Evolutionary conservation across 2,888 invertebrate species (phyloP), one percentile per base, ranked within the genome.

Genomic region (Thymelicus acteon): DNA sequence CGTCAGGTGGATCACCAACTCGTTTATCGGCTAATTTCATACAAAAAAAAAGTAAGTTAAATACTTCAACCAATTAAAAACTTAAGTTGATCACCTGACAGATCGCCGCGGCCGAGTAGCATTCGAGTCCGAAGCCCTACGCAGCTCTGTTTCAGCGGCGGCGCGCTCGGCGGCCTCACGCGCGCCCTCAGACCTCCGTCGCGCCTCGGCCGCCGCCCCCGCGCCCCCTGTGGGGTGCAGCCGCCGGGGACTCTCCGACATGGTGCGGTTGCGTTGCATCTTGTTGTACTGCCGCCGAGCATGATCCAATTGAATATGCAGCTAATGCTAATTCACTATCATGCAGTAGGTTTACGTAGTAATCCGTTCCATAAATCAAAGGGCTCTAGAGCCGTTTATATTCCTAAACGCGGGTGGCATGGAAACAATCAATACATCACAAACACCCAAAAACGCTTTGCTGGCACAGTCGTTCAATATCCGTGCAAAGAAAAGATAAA

Each of bases 171-270:
- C 72, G 3, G 75, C 73, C 40, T 85, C 89, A 0, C 85, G 80
- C 0, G 89, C 86, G 47, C 87, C 89, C 72, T 92, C 91, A 0
- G 91, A 91, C 1, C 90, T 80, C 0, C 92, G 84, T 0, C 92
- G 82, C 2, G 90, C 88, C 66, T 91, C 91, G 0, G 81, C 80
- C 44, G 84, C 78, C 4, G 81, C 77, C 12, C 75, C 76, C 6
- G 75, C 74, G 10, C 75, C 76, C 4, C 74, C 74, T 0, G 85
- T 79, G 0, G 90, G 88, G 66, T 85, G 87, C 70, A 91, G 82
- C 5, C 92, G 90, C 0, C 92, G 89, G 0, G 92, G 92, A 54
- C 89, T 88, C 79, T 92, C 93, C 72, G 92, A 85, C 84, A 89
- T 82, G 2, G 89, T 92, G 24, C 91, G 90, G 7, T 88, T 88